Base-by-base conservation (phyloP, 2,888 invertebrate genomes). In the Melitaea athalia region DNA sequence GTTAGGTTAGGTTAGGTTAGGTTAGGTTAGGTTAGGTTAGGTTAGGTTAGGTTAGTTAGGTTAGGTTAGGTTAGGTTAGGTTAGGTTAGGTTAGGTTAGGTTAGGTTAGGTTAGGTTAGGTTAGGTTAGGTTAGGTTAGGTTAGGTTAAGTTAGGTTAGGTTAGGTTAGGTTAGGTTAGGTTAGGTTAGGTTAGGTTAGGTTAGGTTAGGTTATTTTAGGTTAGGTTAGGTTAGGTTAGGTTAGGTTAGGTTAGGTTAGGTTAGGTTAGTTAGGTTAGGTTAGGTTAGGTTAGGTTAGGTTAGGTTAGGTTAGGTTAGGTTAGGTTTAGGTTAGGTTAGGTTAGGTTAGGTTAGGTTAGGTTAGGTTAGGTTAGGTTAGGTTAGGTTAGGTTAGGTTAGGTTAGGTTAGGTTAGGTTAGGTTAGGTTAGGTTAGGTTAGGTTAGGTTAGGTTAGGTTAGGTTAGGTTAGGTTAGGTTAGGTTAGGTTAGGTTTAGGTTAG, bases 371-470 rank as follows among this genome's bases (percentile, higher is more conserved):
- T 71, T 71, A 68, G 73, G 69, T 73, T 70, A 69, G 70, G 69
- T 71, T 70, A 70, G 70, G 68, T 72, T 69, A 45, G 55, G 72
- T 70, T 69, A 63, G 70, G 68, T 70, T 72, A 69, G 72, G 70
- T 74, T 71, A 69, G 71, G 69, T 71, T 70, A 68, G 71, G 68
- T 73, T 70, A 67, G 73, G 69, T 72, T 68, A 72, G 74, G 75
- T 76, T 75, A 72, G 73, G 76, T 73, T 75, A 69, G 75, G 76
- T 75, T 73, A 73, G 75, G 73, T 75, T 71, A 67, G 73, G 75
- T 72, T 69, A 68, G 72, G 73, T 72, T 71, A 70, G 72, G 72
- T 76, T 70, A 69, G 45, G 4, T 45, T 12, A 12, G 45, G 10
- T 45, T 12, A 69, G 75, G 69, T 72, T 67, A 70, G 75, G 43